Evolutionary conservation across 2,888 invertebrate species (phyloP), one percentile per base, ranked within the genome.

Genomic region (Alitta virens): DNA sequence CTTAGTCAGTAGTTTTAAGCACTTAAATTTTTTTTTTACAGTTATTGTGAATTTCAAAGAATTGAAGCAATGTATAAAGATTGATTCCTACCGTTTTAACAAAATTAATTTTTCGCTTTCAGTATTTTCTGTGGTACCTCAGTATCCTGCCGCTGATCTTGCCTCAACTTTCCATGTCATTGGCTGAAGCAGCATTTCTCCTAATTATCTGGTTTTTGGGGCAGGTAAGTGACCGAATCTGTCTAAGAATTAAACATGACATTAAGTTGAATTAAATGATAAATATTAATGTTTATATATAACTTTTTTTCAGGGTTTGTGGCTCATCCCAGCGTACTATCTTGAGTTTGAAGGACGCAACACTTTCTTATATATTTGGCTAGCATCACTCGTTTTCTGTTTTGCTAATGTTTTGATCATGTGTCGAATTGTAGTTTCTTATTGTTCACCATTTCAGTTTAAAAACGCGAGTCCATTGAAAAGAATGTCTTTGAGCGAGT

Each of bases 251-350:
- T n/a, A n/a, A n/a, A n/a, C n/a, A n/a, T n/a, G n/a, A n/a, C n/a
- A n/a, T n/a, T n/a, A 33, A 33, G 33, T 33, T 5, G 12, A 7
- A 5, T 33, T 33, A 12, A 5, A 33, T 33, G 18, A 53, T 53
- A 9, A 16, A 56, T 56, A 26, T 40, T 16, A 14, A 38, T 56
- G 14, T n/a, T 40, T 9, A 18, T 56, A 38, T 26, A 21, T 16
- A 23, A 16, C 46, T 12, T 49, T n/a, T 42, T 73, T 75, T 33
- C 95, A 99, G 85, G 88, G 85, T 0, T 82, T 90, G 0, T 99
- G 99, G 99, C 84, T 99, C 12, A 83, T 89, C 43, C 89, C 90
- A 46, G 99, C 98, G 0, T 99, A 96, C 84, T 85, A 90, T 52
- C 84, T 98, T 40, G 99, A 99, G 81, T 99, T 97, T 82, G 86